Evolutionary conservation across 1,140 invertebrate genomes (phyloP).

Genomic region (Drosophila mojavensis): DNA sequence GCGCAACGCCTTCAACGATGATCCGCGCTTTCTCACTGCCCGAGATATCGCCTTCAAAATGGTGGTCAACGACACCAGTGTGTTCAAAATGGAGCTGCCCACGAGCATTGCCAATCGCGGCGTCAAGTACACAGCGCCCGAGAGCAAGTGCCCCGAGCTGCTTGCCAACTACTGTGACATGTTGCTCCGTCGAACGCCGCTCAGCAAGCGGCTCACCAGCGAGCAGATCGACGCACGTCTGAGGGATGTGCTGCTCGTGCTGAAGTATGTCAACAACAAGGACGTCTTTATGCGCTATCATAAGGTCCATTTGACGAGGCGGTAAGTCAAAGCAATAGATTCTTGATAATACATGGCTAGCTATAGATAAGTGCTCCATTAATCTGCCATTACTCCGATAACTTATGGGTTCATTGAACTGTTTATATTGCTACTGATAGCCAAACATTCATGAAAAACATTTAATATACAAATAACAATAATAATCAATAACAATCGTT

Average conservation of each 20-base stretch:
- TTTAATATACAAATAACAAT: too few species aligned
- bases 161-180: slow-evolving; percentile 99
- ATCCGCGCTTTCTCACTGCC: slow-evolving; percentile 98
- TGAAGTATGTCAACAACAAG: slow-evolving; percentile 99
- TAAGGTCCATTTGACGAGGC: slow-evolving; percentile 98
- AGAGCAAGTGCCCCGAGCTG: slow-evolving; percentile 99
- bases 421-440: too few species aligned
- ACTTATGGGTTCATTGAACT: too few species aligned
- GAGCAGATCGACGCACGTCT: slow-evolving; percentile 98
- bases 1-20: slow-evolving; percentile 97
- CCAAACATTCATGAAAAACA: too few species aligned
- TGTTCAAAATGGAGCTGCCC: slow-evolving; percentile 92
- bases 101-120: slow-evolving; percentile 86
- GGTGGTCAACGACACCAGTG: slow-evolving; percentile 99
- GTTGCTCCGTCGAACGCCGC: slow-evolving; percentile 96
- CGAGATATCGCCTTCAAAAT: slow-evolving; percentile 99
- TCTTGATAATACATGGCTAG: too few species aligned
- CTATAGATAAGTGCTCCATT: too few species aligned
- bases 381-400: too few species aligned
- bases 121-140: slow-evolving; percentile 89
- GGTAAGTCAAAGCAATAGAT: slow-evolving; percentile 86
- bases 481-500: neutral
- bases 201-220: slow-evolving; percentile 98
- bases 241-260: slow-evolving; percentile 95
- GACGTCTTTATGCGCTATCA: slow-evolving; percentile 99